Evolutionary conservation across 2,888 invertebrate genomes (phyloP), one percentile per base, ranked within the genome.

Genomic region (Drosophila robusta): DNA sequence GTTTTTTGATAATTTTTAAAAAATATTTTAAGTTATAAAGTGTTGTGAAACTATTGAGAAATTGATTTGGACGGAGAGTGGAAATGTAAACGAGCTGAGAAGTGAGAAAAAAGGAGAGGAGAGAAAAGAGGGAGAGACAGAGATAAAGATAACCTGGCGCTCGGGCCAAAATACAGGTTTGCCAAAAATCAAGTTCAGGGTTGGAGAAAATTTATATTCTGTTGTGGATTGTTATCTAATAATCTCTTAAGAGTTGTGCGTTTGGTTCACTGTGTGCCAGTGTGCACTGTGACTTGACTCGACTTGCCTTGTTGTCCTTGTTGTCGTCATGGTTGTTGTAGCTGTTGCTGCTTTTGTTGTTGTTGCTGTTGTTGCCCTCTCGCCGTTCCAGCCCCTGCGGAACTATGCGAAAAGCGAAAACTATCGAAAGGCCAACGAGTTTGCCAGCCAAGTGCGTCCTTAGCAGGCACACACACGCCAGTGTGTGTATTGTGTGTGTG

Each of bases 341-440:
- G 26, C n/a, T 57, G 42, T 18, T 55, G 52, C 5, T 51, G 46
- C 9, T n/a, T n/a, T n/a, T n/a, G n/a, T n/a, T 41, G 55, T 32
- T 36, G 39, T 34, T 38, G 50, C n/a, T 58, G 57, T 5, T 26
- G 49, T 49, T 58, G 44, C 45, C 42, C 22, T 57, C 65, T 65
- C 39, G 50, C 39, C 50, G 18, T 49, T 47, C 11, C 32, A 11
- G 32, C 32, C 32, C n/a, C n/a, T 12, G 52, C 56, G 54, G 54
- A 77, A 77, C 78, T 70, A 73, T 80, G 81, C 57, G 67, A 75
- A 79, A 81, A 75, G 79, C 65, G 75, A 69, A 78, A 77, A 77
- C 77, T 77, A 77, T 77, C 65, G 78, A 78, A 70, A 70, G 78
- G 75, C 61, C 75, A 78, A 60, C 36, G 51, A 67, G 77, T 41